phyloP scores from a whole-genome alignment of 1,140 invertebrate species.

The Notospermus geniculatus region DNA sequence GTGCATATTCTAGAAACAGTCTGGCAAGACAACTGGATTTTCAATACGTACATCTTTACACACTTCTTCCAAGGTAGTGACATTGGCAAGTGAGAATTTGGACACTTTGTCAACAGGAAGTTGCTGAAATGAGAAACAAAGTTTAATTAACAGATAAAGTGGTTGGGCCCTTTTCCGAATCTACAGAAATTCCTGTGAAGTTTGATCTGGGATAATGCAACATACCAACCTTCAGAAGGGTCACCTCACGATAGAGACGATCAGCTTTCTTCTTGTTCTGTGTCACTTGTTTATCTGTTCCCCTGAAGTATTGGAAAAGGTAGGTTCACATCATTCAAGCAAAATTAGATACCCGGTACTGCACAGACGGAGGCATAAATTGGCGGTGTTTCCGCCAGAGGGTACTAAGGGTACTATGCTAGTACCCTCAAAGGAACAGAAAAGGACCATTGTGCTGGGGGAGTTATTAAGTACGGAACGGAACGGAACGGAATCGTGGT shows the following conservation, averaged over 20 bases:
- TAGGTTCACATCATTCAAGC: not conserved
- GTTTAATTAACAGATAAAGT: not conserved
- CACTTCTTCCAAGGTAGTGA: conserved; percentile 26
- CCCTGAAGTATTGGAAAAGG: conserved; percentile 20
- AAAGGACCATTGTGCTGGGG: no score
- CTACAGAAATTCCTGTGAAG: conserved; percentile 12
- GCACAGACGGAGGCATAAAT: no score
- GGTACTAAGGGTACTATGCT: no score
- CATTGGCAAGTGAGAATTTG: conserved; percentile 34
- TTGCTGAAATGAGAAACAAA: conserved; percentile 25
- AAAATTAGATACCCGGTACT: no score
- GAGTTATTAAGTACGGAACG: no score
- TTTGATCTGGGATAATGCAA: no score
- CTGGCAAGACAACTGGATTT: no score
- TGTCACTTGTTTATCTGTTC: conserved; percentile 24
- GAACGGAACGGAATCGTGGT: no score
- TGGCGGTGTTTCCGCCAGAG: no score
- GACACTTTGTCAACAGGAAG: conserved; percentile 30
- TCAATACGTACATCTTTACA: conserved; percentile 23
- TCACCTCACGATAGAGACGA: conserved; percentile 28
- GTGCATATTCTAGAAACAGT: no score
- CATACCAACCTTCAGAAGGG: conserved; percentile 45
- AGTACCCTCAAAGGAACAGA: no score
- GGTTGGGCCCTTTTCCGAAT: not conserved
- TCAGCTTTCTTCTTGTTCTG: conserved; percentile 32